A percentile compares a stretch with the other conserved stretches of the same genome.
These are phyloP conservation scores for Bos javanicus DNA, from an alignment of 2,113 vertebrate genomes.

Conservation along the genomic window DNA sequence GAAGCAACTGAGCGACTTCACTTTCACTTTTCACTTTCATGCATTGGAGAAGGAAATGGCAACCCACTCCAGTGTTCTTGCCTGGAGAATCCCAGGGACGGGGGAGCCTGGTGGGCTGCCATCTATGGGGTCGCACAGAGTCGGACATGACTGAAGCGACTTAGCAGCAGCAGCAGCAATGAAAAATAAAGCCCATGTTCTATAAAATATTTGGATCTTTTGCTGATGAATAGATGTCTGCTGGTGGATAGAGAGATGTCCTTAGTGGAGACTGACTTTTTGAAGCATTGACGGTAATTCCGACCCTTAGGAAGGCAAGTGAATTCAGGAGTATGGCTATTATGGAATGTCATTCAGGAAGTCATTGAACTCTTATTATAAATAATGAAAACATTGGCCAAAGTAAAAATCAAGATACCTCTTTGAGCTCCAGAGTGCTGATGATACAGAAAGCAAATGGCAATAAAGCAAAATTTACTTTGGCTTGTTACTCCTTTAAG, in stretches of 20 bases:
- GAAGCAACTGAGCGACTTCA: too few relatives aligned
- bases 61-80: too few relatives aligned
- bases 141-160: too few relatives aligned
- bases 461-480: background rate
- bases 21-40: too few relatives aligned
- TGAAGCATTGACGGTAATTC: background rate
- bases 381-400: background rate
- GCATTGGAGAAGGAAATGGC: too few relatives aligned
- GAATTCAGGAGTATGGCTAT: background rate
- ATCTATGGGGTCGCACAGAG: too few relatives aligned
- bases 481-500: background rate
- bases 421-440: background rate
- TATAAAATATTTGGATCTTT: background rate
- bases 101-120: too few relatives aligned
- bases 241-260: background rate
- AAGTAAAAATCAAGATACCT: background rate
- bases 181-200: background rate
- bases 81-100: too few relatives aligned
- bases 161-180: background rate
- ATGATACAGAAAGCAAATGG: background rate
- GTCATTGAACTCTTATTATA: background rate
- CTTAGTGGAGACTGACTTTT: background rate
- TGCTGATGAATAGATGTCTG: background rate
- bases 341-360: background rate
- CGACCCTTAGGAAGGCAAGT: background rate